These are phyloP conservation scores for Macropus fuliginosus DNA, from an alignment of 2,797 vertebrate species.

Conservation along the genomic window DNA sequence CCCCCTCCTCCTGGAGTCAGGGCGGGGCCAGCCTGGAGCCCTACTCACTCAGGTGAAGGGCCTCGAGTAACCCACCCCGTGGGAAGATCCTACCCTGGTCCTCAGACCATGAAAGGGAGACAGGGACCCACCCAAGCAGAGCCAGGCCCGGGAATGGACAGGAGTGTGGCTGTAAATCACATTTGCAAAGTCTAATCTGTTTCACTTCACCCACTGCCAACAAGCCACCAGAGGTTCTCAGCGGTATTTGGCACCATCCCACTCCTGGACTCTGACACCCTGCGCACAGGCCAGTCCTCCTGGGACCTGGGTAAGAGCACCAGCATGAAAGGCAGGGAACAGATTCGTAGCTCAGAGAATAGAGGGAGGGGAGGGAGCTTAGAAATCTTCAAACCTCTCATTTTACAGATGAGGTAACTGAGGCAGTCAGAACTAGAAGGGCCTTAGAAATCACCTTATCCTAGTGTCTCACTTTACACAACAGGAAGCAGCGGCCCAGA, in stretches of 20 bases:
- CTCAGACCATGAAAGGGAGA: slow-evolving; percentile 82
- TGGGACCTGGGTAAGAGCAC: slow-evolving; percentile 64
- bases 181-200: slow-evolving; percentile 80
- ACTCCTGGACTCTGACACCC: slow-evolving; percentile 14
- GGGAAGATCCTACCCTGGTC: slow-evolving; percentile 64
- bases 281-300: background rate
- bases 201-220: slow-evolving; percentile 79
- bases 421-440: too few species aligned
- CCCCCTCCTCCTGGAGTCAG: background rate
- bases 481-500: too few species aligned
- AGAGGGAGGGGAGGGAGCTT: too few species aligned
- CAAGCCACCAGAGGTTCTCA: slow-evolving; percentile 81
- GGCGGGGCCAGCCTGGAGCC: slow-evolving; percentile 61
- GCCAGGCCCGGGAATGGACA: slow-evolving; percentile 66
- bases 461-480: too few species aligned
- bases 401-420: too few species aligned
- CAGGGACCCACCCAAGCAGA: slow-evolving; percentile 79
- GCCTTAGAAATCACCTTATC: too few species aligned
- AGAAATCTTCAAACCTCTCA: too few species aligned
- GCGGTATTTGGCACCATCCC: slow-evolving; percentile 67
- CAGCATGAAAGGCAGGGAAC: slow-evolving; percentile 22
- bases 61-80: slow-evolving; percentile 68
- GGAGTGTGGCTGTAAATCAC: slow-evolving; percentile 80
- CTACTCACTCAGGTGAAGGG: slow-evolving; percentile 66
- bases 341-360: background rate